phyloP scores from a whole-genome alignment of 2,888 invertebrate species.

The Arge pagana region DNA sequence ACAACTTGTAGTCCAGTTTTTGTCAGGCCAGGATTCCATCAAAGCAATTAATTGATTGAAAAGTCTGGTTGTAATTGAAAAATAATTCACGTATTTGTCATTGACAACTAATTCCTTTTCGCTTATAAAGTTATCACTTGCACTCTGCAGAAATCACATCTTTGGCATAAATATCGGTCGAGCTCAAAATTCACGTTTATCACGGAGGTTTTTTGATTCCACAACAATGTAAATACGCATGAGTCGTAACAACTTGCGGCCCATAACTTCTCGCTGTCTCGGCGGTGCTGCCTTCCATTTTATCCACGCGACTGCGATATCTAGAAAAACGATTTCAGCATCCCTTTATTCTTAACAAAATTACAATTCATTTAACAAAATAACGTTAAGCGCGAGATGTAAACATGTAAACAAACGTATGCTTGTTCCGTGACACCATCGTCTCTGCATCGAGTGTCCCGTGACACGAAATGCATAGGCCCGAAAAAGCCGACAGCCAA shows the following conservation, averaged over 20 bases:
- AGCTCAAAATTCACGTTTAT: slow-evolving; percentile 31
- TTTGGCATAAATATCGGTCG: slow-evolving; percentile 29
- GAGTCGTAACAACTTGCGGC: neutral
- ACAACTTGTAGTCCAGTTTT: slow-evolving; percentile 26
- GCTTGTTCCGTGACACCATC: too few relatives aligned
- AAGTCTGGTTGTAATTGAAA: slow-evolving; percentile 7
- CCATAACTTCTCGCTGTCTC: neutral
- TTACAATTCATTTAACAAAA: neutral
- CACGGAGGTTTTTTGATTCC: neutral
- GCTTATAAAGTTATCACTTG: slow-evolving; percentile 30
- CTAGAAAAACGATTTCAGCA: neutral
- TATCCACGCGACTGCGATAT: neutral
- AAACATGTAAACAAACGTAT: slow-evolving; percentile 3
- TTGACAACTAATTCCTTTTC: neutral
- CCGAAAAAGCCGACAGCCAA: too few relatives aligned
- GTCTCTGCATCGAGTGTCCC: too few relatives aligned
- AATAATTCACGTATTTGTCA: slow-evolving; percentile 7
- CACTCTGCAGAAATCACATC: slow-evolving; percentile 26
- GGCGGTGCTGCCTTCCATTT: slow-evolving; percentile 1
- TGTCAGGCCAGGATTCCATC: slow-evolving; percentile 5
- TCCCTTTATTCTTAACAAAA: slow-evolving; percentile 1
- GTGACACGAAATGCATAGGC: too few relatives aligned
- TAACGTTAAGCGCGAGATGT: neutral
- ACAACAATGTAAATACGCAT: neutral
- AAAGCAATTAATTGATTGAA: slow-evolving; percentile 9